Percentiles rank a stretch among this genome's conserved stretches.
Evolutionary conservation across 2,113 vertebrate genomes (phyloP).

Genomic region (Buteo buteo): DNA sequence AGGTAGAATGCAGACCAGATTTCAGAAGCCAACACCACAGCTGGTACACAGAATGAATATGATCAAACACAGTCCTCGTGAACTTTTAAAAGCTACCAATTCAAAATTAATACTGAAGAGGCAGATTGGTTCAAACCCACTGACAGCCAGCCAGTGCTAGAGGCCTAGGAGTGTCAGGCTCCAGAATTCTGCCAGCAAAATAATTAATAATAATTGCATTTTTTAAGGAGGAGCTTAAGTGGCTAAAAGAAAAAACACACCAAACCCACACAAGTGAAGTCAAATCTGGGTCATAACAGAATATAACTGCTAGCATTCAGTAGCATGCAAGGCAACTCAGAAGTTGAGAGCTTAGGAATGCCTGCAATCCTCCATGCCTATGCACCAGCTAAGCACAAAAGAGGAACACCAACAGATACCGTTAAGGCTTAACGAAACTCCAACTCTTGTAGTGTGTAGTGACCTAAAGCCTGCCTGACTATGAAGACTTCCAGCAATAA

Average conservation of each 20-base stretch:
- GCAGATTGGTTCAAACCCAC: not conserved
- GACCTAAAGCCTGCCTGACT: not conserved
- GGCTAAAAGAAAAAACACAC: not conserved
- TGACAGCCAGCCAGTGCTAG: not conserved
- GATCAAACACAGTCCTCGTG: accelerated
- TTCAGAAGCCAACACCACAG: not conserved
- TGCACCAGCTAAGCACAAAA: not conserved
- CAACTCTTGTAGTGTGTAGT: not conserved
- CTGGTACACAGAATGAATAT: not conserved
- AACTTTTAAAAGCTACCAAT: not conserved
- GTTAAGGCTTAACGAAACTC: not conserved
- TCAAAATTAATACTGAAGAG: not conserved
- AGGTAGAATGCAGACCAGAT: not conserved
- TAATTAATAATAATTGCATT: not conserved
- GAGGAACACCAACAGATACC: not conserved
- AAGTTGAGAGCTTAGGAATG: not conserved
- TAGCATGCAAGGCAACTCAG: not conserved
- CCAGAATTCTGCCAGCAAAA: not conserved
- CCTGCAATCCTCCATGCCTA: not conserved
- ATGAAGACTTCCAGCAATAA: not conserved
- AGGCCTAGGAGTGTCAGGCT: not conserved
- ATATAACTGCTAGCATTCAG: not conserved
- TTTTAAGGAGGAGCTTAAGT: not conserved
- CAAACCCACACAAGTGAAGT: not conserved
- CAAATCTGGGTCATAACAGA: not conserved